Percentiles rank a stretch among this genome's conserved stretches.
Evolutionary conservation across 1,140 invertebrate genomes (phyloP).

Genomic region (Lethocerus indicus): DNA sequence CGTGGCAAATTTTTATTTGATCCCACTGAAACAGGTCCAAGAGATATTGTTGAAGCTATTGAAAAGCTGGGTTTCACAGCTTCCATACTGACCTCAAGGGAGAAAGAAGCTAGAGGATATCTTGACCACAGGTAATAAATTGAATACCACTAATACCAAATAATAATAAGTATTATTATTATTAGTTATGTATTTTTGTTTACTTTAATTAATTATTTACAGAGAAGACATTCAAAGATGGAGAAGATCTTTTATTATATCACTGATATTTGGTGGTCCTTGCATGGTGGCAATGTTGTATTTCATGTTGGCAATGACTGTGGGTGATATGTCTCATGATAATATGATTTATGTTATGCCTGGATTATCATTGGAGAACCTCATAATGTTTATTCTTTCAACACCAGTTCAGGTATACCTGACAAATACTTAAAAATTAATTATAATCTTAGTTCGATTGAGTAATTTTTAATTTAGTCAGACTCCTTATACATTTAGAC

Average conservation of each 20-base stretch:
- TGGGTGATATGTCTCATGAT: conserved; percentile 34
- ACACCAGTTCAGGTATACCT: conserved; percentile 80
- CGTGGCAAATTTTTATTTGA: conserved; percentile 71
- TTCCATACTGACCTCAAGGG: conserved; percentile 35
- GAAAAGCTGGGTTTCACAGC: conserved; percentile 54
- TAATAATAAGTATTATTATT: conserved; percentile 5
- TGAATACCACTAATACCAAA: background rate
- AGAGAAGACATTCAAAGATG: conserved; percentile 86
- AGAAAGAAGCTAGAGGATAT: conserved; percentile 41
- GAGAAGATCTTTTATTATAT: conserved; percentile 84
- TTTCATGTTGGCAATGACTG: conserved; percentile 68
- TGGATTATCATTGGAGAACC: conserved; percentile 87
- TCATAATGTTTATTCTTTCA: conserved; percentile 83
- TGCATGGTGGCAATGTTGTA: conserved; percentile 95
- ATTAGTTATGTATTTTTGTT: background rate
- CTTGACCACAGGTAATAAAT: conserved; percentile 42
- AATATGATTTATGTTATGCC: conserved; percentile 70
- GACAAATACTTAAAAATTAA: background rate
- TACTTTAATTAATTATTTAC: conserved; percentile 20
- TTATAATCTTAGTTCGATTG: background rate
- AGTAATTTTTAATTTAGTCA: background rate
- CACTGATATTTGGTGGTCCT: conserved; percentile 83
- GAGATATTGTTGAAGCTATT: conserved; percentile 67
- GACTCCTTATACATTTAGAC: background rate
- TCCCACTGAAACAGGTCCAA: conserved; percentile 60